Base-by-base conservation (phyloP, 2,113 vertebrate genomes). In the Antechinus flavipes region DNA sequence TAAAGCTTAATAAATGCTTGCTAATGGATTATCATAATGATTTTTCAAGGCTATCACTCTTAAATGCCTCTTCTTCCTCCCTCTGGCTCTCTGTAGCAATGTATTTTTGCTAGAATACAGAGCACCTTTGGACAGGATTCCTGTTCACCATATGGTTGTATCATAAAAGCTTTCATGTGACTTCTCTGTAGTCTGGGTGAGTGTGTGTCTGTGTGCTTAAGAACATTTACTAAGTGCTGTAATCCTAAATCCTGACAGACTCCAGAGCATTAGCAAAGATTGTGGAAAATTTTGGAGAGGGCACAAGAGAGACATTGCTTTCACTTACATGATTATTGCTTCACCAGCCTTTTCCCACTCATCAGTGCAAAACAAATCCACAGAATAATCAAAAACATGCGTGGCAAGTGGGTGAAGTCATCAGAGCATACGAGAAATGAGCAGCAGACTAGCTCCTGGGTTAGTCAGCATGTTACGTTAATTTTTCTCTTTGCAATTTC, bases 261-360 rank as follows among this genome's bases (percentile, higher is more conserved):
- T 93, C 96, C 7, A 42, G 95, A 90, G 47, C 96, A 95, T 93
- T 97, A 96, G 96, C 97, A 61, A 90, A 96, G 94, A 23, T 90
- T 95, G 94, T 96, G 94, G 97, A 95, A 98, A 98, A 97, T 91
- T 22, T 16, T 52, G 94, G 27, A 35, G 89, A 89, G 49, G 92
- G 97, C 93, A 93, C 2, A 90, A 94, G 12, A 97, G 23, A 97
- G 25, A 94, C 97, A 92, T 0, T 5, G 68, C 93, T 90, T 91
- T 98, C 94, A 91, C 93, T 97, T 55, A 54, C 30, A 76, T 0
- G 23, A 56, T 49, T 97, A 96, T 93, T 97, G 55, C 94, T 97
- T 93, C 91, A 93, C 76, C 55, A 93, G 95, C 50, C 58, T 97
- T 98, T 98, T 94, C 94, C 95, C 68, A 97, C 90, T 90, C 90